Evolutionary conservation across 2,113 vertebrate genomes (phyloP).

Genomic region (human (Homo sapiens)): DNA sequence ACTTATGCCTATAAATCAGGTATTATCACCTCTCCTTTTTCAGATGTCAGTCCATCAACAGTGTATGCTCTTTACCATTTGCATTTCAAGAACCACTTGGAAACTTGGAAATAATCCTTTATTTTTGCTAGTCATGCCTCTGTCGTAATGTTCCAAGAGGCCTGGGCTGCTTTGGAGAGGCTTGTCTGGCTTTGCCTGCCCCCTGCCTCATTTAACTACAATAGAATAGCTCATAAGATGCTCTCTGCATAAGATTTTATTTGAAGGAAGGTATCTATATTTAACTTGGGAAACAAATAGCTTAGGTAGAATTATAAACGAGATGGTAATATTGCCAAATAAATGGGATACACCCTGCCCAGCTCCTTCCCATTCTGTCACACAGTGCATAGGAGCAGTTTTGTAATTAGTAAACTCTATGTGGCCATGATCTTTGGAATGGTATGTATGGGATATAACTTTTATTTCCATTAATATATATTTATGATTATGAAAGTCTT

Average conservation of each 20-base stretch:
- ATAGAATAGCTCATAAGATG: neutral
- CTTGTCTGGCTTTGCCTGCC: neutral
- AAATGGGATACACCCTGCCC: neutral
- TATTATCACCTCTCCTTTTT: neutral
- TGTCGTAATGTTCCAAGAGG: neutral
- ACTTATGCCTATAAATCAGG: neutral
- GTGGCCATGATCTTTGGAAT: neutral
- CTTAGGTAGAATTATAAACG: neutral
- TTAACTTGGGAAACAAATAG: slow-evolving; percentile 5
- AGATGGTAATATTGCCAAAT: neutral
- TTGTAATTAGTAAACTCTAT: neutral
- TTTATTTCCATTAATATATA: neutral
- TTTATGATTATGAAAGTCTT: neutral
- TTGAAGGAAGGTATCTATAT: neutral
- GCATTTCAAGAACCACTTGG: neutral
- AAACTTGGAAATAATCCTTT: slow-evolving; percentile 36
- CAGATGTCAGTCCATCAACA: neutral
- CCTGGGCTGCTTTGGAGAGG: neutral
- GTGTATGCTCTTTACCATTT: neutral
- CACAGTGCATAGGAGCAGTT: neutral
- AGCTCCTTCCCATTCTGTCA: neutral
- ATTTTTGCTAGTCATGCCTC: neutral
- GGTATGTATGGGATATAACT: neutral
- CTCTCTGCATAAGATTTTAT: neutral
- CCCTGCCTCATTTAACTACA: neutral